These are phyloP conservation scores for Globodera ellingtonae DNA, from an alignment of 1,140 invertebrate genomes.

Conservation along the genomic window DNA sequence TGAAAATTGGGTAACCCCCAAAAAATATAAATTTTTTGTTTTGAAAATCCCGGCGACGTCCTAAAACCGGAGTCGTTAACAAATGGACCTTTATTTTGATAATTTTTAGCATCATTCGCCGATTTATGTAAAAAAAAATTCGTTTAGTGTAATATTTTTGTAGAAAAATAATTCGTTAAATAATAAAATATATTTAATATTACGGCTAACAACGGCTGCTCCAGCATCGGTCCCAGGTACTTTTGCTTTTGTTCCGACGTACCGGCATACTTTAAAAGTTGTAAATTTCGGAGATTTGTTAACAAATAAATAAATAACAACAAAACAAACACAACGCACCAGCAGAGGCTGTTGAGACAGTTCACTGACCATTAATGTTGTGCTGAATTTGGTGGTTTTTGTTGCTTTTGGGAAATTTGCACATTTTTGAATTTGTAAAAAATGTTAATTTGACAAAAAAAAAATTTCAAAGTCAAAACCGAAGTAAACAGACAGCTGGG, in stretches of 20 bases:
- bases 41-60: too few species aligned
- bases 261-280: slow-evolving; percentile 8
- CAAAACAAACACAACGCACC: not conserved
- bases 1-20: not conserved
- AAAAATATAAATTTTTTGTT: too few species aligned
- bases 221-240: slow-evolving; percentile 16
- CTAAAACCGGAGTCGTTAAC: too few species aligned
- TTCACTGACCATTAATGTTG: slow-evolving; percentile 32
- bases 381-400: not conserved
- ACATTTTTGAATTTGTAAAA: too few species aligned
- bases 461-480: not conserved
- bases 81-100: too few species aligned
- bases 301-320: not conserved
- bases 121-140: too few species aligned
- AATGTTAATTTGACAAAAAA: not conserved
- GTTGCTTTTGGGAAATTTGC: too few species aligned
- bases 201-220: slow-evolving; percentile 29
- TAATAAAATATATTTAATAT: not conserved
- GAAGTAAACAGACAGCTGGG: not conserved
- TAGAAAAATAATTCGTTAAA: too few species aligned
- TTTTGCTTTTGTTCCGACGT: slow-evolving; percentile 28
- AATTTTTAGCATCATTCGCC: too few species aligned
- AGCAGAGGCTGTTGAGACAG: slow-evolving; percentile 17
- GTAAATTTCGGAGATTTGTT: too few species aligned
- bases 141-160: too few species aligned